Evolutionary conservation across 2,113 vertebrate species (phyloP), one percentile per base, ranked within the genome.

Genomic region (Panthera tigris): DNA sequence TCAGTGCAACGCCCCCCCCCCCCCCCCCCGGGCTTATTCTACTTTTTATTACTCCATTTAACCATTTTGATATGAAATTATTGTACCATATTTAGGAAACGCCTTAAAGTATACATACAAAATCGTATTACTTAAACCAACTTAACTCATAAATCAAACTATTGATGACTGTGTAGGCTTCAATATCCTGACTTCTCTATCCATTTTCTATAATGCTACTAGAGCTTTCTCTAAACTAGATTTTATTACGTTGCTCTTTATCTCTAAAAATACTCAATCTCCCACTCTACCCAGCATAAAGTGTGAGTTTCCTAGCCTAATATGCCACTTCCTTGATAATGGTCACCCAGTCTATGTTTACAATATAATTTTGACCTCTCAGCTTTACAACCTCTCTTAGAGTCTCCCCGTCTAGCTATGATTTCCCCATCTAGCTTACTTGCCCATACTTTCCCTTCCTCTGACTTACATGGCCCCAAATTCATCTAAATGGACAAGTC

Each of bases 1-100:
- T 4, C 7, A 27, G 11, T 1, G 4, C 3, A 96, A 21, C 0
- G 7, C 3, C 3, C 5, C 15, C n/a, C 7, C 0, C 9, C 3
- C 3, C 5, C 15, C n/a, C 4, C 2, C 3, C 5, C 12, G n/a
- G 45, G 10, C 3, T 50, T 89, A 71, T 31, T 41, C 27, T 78
- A 29, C 5, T 39, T 74, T 85, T 78, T 73, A 21, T 66, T 78
- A 48, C 25, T 82, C 82, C 29, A 89, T 23, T 90, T 82, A 82
- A 79, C n/a, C 4, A 81, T 69, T 66, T 90, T 76, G 25, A 11
- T 63, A 66, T 65, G 76, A 45, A 90, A 85, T 45, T 45, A 65
- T 76, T 94, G 82, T 68, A 41, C 31, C 11, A 45, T 9, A 57
- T 73, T 69, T 87, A 82, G 52, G 27, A 88, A 13, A 15, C 6